phyloP scores from a whole-genome alignment of 2,113 vertebrate genomes.

The Pelobates fuscus region DNA sequence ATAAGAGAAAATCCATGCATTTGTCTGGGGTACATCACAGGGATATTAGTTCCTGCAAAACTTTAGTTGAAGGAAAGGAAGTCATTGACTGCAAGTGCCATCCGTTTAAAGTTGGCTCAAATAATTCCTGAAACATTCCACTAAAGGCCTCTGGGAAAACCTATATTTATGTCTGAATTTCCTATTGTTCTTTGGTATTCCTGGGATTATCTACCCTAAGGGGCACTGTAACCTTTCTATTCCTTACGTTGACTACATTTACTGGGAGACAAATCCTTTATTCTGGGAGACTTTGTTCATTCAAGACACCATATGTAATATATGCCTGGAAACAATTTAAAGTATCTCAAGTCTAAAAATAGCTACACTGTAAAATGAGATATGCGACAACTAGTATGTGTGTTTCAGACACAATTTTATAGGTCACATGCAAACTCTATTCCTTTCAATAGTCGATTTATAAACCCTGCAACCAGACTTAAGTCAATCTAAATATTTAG shows the following conservation, averaged over 20 bases:
- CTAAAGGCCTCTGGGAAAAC: not conserved
- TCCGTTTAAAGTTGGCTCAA: not conserved
- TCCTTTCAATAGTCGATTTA: conserved; percentile 21
- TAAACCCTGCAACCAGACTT: too few relatives aligned
- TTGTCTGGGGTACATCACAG: too few relatives aligned
- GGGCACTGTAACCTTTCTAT: conserved; percentile 6
- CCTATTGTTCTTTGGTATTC: conserved; percentile 34
- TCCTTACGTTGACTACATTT: conserved; percentile 16
- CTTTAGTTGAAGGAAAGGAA: too few relatives aligned
- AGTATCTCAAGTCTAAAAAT: conserved; percentile 36
- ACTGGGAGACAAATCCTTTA: conserved; percentile 37
- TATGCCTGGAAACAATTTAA: conserved; percentile 48
- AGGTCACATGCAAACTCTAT: conserved; percentile 18
- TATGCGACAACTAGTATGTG: conserved; percentile 6
- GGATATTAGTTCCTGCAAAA: too few relatives aligned
- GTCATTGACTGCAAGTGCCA: not conserved
- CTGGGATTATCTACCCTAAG: not conserved
- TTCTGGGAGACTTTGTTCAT: conserved; percentile 26
- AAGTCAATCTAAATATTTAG: too few relatives aligned
- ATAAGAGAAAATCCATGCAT: too few relatives aligned
- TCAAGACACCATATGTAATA: conserved; percentile 11
- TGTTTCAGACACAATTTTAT: conserved; percentile 4
- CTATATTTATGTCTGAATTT: conserved; percentile 7
- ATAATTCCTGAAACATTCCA: not conserved
- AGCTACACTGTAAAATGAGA: conserved; percentile 32